Evolutionary conservation across 1,140 invertebrate species (phyloP), one percentile per base, ranked within the genome.

Genomic region (Macrobrachium rosenbergii): DNA sequence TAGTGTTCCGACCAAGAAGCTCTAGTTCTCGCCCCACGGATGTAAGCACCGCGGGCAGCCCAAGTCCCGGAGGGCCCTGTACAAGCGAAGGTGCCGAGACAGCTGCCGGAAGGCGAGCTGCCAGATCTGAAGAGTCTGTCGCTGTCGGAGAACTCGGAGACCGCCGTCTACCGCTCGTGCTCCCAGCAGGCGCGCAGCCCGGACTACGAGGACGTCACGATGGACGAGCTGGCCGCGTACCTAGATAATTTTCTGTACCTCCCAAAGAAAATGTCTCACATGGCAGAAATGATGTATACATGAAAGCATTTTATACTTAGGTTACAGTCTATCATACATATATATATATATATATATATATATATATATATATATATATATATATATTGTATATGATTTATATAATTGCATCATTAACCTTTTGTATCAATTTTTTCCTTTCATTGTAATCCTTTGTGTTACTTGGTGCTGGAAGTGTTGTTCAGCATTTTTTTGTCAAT

Each of bases 221-320:
- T 98, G 90, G 96, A 97, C 91, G 97, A 98, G 93, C 93, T 98
- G 89, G 97, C 97, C 78, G 96, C 96, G 91, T 98, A 98, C 92
- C 97, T 98, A 92, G 97, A 98, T 92, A 96, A 96, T 90, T 95
- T 96, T 91, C 96, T 98, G 83, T 96, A 98, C 94, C 97, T 98
- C 93, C 97, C 97, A 88, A 97, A 97, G 92, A 98, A 98, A 92
- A 98, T 98, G 97, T 98, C 97, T 59, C 95, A 95, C 77, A 98
- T 98, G 97, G 97, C 97, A 81, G 97, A 98, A 93, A 97, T 98
- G 96, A 98, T 98, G 97, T 98, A 98, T 92, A 98, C 96, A 93
- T 98, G 94, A 94, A 37, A 58, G 45, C 37, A 23, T 72, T 14
- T 28, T 28, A 43, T 16, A 72, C 52, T 52, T 52, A 16, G 69